Base-by-base conservation (phyloP, 2,888 invertebrate genomes). In the Melanchra persicariae region DNA sequence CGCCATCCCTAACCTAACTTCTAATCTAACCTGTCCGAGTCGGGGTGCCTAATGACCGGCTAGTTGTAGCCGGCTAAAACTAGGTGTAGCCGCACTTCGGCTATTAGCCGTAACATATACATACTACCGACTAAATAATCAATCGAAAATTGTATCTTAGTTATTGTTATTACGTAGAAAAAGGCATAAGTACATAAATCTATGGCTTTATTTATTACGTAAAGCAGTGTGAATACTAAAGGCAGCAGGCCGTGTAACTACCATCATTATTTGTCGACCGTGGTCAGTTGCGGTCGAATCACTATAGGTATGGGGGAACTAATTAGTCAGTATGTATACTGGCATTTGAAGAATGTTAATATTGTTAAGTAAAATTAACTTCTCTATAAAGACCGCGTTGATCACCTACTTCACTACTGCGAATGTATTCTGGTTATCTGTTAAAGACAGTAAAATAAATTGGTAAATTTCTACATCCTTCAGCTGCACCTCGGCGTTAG, bases 181-280 rank as follows among this genome's bases (percentile, higher is more conserved):
- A 51, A 26, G n/a, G 26, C 10, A 52, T 15, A n/a, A n/a, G n/a
- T n/a, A 52, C 15, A 26, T 37, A 52, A 45, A 37, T 19, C 26
- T 19, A 49, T 88, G 86, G 86, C 81, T 86, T 87, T 87, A 83
- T 86, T 87, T 87, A 83, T 93, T 92, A 93, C 91, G 90, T 93
- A 93, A 92, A 88, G 82, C 89, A 80, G 87, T 88, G 87, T 91
- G 88, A 87, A 90, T 86, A 88, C 79, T 86, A 88, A 87, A 89
- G 85, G 87, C 91, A 91, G 85, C 89, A 88, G 89, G 85, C 91
- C 92, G 89, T 92, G 90, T 88, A 91, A 91, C 88, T 86, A 89
- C 88, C 85, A 89, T 89, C 85, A 91, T 92, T 89, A 91, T 89
- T 88, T 81, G 83, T 87, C 83, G 82, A 87, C 86, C 85, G 85